These are phyloP conservation scores for Columba janthina DNA, from an alignment of 2,113 vertebrate species.

Conservation along the genomic window DNA sequence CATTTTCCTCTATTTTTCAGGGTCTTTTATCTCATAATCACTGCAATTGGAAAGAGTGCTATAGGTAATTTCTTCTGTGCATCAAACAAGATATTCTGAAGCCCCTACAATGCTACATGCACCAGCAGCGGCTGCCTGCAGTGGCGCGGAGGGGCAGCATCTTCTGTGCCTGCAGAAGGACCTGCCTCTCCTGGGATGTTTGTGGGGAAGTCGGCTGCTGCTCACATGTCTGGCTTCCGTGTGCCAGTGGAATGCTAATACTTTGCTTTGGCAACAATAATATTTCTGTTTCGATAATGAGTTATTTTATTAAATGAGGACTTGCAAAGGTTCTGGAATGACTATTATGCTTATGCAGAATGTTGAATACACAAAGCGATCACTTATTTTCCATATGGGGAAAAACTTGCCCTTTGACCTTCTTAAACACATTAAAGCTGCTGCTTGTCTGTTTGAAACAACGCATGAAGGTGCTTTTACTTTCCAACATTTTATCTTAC, in stretches of 20 bases:
- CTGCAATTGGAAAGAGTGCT: neutral
- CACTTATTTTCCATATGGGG: constrained; percentile 6
- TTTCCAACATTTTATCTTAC: constrained; percentile 5
- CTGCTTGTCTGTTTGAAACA: constrained; percentile 15
- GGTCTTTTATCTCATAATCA: constrained; percentile 20
- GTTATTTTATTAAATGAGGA: constrained; percentile 31
- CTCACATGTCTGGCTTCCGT: neutral
- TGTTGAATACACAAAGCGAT: neutral
- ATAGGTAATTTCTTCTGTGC: neutral
- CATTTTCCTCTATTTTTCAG: constrained; percentile 3
- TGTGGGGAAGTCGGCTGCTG: neutral
- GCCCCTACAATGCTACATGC: neutral
- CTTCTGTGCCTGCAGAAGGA: neutral
- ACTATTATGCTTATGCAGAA: neutral
- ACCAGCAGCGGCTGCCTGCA: neutral
- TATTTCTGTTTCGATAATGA: neutral
- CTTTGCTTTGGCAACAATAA: neutral
- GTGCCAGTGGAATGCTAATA: neutral
- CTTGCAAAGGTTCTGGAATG: constrained; percentile 11
- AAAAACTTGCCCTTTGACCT: constrained; percentile 38
- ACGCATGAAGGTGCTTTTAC: neutral
- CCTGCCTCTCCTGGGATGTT: neutral
- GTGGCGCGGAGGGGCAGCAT: neutral
- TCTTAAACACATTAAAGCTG: constrained; percentile 25
- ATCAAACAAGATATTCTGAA: neutral